Conservation (phyloP, 2,888 invertebrate genomes). For the Phoronis australis region DNA sequence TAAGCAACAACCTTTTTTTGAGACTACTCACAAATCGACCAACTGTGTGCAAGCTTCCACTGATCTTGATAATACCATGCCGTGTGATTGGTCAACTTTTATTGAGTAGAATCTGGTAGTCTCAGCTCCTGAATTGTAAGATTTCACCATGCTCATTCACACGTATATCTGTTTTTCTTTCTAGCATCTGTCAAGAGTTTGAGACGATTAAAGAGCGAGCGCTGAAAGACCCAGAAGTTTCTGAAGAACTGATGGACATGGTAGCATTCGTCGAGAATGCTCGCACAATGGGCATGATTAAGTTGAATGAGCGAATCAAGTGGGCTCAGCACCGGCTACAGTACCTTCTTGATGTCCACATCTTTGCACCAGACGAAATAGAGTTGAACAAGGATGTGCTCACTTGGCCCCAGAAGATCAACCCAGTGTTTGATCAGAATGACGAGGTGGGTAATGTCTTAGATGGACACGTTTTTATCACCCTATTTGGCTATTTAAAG, state of each 20-base stretch:
- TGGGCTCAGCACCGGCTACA: conserved; percentile 45
- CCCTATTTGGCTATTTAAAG: too few species aligned
- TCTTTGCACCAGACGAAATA: conserved; percentile 70
- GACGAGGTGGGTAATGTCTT: conserved; percentile 57
- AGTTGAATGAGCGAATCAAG: conserved; percentile 66
- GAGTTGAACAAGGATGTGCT: conserved; percentile 75
- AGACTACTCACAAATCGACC: too few species aligned
- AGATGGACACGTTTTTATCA: too few species aligned
- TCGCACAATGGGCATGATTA: conserved; percentile 66
- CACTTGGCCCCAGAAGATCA: conserved; percentile 75
- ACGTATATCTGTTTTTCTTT: too few species aligned
- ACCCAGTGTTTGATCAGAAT: conserved; percentile 75
- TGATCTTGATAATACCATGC: too few species aligned
- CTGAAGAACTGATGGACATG: conserved; percentile 75
- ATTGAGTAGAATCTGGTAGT: too few species aligned
- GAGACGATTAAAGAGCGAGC: conserved; percentile 67
- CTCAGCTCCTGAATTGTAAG: too few species aligned
- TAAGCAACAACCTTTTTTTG: too few species aligned
- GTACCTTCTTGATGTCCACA: conserved; percentile 69
- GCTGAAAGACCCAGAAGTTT: conserved; percentile 68
- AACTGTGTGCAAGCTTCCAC: too few species aligned
- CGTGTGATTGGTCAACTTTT: too few species aligned
- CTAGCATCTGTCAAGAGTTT: conserved; percentile 61
- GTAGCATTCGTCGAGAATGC: conserved; percentile 76
- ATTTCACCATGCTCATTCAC: too few species aligned